Evolutionary conservation across 2,888 invertebrate species (phyloP).

Genomic region (Caenorhabditis sp.): DNA sequence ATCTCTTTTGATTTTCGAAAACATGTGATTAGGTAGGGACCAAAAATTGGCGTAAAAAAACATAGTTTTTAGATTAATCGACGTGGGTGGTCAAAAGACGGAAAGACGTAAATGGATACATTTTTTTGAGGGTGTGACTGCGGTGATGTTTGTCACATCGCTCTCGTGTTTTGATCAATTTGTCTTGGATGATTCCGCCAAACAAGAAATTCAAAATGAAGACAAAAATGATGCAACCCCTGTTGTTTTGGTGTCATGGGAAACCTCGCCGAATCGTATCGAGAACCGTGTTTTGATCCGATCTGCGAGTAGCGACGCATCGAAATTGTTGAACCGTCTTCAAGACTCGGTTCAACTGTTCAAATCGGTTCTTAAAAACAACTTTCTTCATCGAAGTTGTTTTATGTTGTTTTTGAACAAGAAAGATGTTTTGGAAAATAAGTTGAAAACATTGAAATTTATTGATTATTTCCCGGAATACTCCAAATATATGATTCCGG

Average conservation of each 20-base stretch:
- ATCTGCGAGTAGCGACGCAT: constrained; percentile 8
- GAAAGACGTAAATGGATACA: constrained; percentile 52
- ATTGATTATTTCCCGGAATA: constrained; percentile 30
- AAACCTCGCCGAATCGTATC: constrained; percentile 19
- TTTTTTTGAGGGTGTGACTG: constrained; percentile 47
- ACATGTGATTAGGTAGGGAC: constrained; percentile 31
- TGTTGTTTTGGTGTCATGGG: constrained; percentile 11
- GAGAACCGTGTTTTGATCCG: constrained; percentile 26
- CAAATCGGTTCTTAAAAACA: constrained; percentile 32
- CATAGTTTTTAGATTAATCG: constrained; percentile 31
- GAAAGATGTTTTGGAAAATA: constrained; percentile 34
- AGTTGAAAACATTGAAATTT: constrained; percentile 20
- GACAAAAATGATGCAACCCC: not conserved
- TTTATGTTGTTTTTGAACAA: constrained; percentile 52
- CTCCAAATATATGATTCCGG: constrained; percentile 12
- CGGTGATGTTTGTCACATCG: constrained; percentile 45
- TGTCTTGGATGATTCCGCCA: constrained; percentile 22
- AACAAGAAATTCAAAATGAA: not conserved
- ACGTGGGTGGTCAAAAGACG: constrained; percentile 49
- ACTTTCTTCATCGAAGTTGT: constrained; percentile 35
- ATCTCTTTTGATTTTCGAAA: constrained; percentile 41
- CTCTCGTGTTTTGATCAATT: constrained; percentile 41
- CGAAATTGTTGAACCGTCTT: constrained; percentile 35
- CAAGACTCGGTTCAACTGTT: constrained; percentile 43
- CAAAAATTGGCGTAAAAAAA: not conserved